phyloP scores from a whole-genome alignment of 2,888 invertebrate genomes.

The Mayetiola destructor region DNA sequence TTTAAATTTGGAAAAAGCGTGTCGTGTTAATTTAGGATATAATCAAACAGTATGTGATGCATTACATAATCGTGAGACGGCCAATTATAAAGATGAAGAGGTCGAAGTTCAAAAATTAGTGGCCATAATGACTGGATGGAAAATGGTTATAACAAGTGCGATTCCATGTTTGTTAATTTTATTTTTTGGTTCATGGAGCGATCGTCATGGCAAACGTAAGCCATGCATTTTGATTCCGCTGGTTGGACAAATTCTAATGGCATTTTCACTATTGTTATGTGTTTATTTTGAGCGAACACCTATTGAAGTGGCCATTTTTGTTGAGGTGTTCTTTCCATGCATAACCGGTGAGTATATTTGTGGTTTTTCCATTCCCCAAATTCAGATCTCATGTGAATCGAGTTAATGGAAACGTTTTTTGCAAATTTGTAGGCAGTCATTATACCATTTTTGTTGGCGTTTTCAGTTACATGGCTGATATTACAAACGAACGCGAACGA shows the following conservation, averaged over 20 bases:
- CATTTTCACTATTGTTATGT: constrained; percentile 61
- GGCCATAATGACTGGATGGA: constrained; percentile 73
- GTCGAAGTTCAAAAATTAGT: constrained; percentile 57
- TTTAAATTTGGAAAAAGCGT: constrained; percentile 72
- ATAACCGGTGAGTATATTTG: constrained; percentile 37
- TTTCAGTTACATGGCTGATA: constrained; percentile 78
- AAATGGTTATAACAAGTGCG: constrained; percentile 67
- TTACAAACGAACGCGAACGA: constrained; percentile 67
- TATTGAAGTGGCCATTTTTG: constrained; percentile 65
- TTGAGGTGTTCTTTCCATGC: constrained; percentile 69
- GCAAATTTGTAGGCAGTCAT: constrained; percentile 48
- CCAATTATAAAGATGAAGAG: constrained; percentile 41
- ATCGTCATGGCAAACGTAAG: constrained; percentile 38
- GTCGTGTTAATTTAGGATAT: constrained; percentile 63
- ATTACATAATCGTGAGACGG: constrained; percentile 55
- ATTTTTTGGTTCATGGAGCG: constrained; percentile 68
- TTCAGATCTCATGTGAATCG: not conserved
- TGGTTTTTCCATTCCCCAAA: not conserved
- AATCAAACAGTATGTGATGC: constrained; percentile 61
- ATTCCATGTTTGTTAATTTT: constrained; percentile 67
- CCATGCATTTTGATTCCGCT: constrained; percentile 75
- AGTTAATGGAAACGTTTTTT: not conserved
- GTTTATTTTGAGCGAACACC: constrained; percentile 66
- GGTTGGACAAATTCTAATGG: constrained; percentile 63
- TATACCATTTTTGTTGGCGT: constrained; percentile 83